phyloP scores from a whole-genome alignment of 1,140 invertebrate species.

The Micrasema longulum region DNA sequence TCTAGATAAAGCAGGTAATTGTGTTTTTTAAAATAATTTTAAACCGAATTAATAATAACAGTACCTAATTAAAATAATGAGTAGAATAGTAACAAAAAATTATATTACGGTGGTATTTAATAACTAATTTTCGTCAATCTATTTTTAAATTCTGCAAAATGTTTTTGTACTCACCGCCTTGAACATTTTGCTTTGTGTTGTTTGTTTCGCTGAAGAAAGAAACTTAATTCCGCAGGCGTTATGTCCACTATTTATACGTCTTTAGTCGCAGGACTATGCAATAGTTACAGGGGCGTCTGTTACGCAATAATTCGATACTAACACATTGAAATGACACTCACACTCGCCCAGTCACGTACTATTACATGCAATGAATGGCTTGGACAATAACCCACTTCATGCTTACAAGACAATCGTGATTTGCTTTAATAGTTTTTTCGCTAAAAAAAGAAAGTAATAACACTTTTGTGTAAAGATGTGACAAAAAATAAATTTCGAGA shows the following conservation, averaged over 20 bases:
- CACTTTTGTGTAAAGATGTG: no score
- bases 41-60: no score
- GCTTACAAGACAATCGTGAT: slow-evolving; percentile 17
- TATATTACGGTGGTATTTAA: no score
- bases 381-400: slow-evolving; percentile 20
- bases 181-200: slow-evolving; percentile 30
- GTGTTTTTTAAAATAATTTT: no score
- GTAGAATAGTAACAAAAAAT: no score
- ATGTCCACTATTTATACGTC: slow-evolving; percentile 25
- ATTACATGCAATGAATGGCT: neutral
- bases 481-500: no score
- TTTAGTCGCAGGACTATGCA: slow-evolving; percentile 10
- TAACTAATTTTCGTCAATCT: no score
- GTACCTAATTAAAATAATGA: no score
- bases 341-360: slow-evolving; percentile 1
- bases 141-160: neutral
- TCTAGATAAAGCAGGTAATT: no score
- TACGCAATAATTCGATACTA: slow-evolving; percentile 9
- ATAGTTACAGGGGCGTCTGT: neutral
- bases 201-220: slow-evolving; percentile 15
- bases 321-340: neutral
- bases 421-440: slow-evolving; percentile 19
- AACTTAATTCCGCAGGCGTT: slow-evolving; percentile 1
- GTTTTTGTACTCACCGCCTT: slow-evolving; percentile 23
- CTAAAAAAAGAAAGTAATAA: slow-evolving; percentile 36